Evolutionary conservation across 2,888 invertebrate species (phyloP).

Genomic region (Eugnorisma glareosa): DNA sequence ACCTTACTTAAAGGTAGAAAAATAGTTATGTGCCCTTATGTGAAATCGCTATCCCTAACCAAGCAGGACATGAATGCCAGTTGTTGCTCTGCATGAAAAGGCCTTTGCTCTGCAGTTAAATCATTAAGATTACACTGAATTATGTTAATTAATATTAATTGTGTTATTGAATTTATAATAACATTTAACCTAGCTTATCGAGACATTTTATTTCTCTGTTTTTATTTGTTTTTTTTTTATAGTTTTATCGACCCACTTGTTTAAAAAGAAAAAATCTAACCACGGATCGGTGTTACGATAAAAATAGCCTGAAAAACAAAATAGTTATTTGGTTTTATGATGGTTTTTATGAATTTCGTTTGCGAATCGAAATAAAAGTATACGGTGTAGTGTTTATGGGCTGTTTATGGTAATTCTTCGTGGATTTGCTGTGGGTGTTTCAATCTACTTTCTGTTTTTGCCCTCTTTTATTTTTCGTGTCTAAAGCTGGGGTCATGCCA

Average conservation of each 20-base stretch:
- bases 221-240: constrained; percentile 30
- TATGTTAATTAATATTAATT: constrained; percentile 1
- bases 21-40: too few species aligned
- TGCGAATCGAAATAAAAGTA: constrained; percentile 23
- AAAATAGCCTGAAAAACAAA: constrained; percentile 9
- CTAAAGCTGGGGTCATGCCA: too few species aligned
- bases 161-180: not conserved
- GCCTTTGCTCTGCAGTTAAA: not conserved
- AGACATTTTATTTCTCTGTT: not conserved
- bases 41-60: too few species aligned
- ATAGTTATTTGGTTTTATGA: constrained; percentile 22
- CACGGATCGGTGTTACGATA: not conserved
- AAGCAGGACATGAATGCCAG: not conserved
- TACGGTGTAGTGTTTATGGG: constrained; percentile 15
- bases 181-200: not conserved
- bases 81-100: not conserved
- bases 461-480: not conserved
- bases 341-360: constrained; percentile 33
- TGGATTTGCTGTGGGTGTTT: not conserved
- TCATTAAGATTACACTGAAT: constrained; percentile 1
- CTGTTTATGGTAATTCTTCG: constrained; percentile 28
- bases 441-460: not conserved
- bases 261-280: not conserved
- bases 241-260: constrained; percentile 23
- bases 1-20: too few species aligned